Conservation (phyloP, 1,140 invertebrate species). For the Calephelis nemesis region DNA sequence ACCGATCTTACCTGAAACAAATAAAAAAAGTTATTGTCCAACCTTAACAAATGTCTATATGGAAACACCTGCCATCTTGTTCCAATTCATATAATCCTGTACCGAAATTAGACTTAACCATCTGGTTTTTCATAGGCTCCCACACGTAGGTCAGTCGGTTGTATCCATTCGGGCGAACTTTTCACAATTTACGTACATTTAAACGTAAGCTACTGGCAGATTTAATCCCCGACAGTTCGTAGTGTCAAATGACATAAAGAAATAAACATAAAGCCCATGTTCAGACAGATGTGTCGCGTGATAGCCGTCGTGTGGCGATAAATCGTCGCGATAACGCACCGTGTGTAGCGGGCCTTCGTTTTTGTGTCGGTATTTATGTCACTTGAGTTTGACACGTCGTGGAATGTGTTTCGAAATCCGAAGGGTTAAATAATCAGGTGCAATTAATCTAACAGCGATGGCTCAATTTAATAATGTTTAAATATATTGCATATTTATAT, state of each 20-base stretch:
- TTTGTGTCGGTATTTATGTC: constrained; percentile 39
- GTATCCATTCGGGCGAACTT: too few relatives aligned
- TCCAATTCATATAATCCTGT: too few relatives aligned
- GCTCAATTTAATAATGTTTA: neutral
- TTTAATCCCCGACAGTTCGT: constrained; percentile 14
- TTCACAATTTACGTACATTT: neutral
- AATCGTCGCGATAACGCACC: constrained; percentile 54
- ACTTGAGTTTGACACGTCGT: constrained; percentile 8
- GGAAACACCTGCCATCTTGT: too few relatives aligned
- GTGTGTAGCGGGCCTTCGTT: constrained; percentile 31
- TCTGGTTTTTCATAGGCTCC: too few relatives aligned
- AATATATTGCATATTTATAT: too few relatives aligned
- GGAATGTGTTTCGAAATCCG: constrained; percentile 4
- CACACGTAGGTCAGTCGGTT: too few relatives aligned
- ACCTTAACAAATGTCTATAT: too few relatives aligned
- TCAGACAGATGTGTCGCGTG: constrained; percentile 49
- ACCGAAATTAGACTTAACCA: too few relatives aligned
- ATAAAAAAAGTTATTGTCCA: too few relatives aligned
- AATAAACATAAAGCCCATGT: constrained; percentile 49
- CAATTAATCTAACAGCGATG: neutral
- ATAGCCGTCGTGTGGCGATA: constrained; percentile 52
- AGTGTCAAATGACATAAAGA: constrained; percentile 50
- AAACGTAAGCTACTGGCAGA: constrained; percentile 6
- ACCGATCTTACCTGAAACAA: too few relatives aligned
- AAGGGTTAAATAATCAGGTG: neutral